Evolutionary conservation across 1,140 invertebrate genomes (phyloP), one percentile per base, ranked within the genome.

Genomic region (Pogonomyrmex barbatus): DNA sequence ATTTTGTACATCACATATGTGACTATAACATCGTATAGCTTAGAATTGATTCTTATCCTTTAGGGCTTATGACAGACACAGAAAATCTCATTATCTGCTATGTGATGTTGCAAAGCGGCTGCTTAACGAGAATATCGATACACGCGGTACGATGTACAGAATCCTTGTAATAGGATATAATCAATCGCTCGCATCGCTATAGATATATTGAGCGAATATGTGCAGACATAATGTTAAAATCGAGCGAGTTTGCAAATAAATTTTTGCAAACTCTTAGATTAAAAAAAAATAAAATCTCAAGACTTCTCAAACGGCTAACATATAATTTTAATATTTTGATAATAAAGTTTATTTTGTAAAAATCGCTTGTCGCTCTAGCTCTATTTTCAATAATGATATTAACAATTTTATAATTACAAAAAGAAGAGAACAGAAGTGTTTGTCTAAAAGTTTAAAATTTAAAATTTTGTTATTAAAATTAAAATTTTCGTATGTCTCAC

Each of bases 51-150:
- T 60, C 81, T 60, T 73, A 73, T 71, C 73, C 65, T 71, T 87
- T 78, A 65, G 50, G 12, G 30, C 52, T 75, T 45, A n/a, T 12
- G 50, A 47, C 63, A 85, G 63, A 85, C 10, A 47, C 54, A 73
- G 50, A 73, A 87, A 87, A 87, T 85, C 86, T 87, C 67, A 85
- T 87, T 85, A 85, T 56, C 67, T 47, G 36, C 56, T 45, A 33
- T 14, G 73, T 65, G 78, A 87, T 65, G 50, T 65, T 47, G 63
- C 56, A 54, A 85, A 85, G 73, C 73, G 73, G 86, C 71, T 84
- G 68, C 60, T 85, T 87, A 86, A 82, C 39, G 77, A 67, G n/a
- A 17, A 24, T 42, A n/a, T 42, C 24, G 52, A 30, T 77, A 58
- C 62, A 63, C 60, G 36, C 45, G n/a, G n/a, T n/a, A 42, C 85